phyloP scores from a whole-genome alignment of 2,113 vertebrate genomes.

The Microtus montanus region DNA sequence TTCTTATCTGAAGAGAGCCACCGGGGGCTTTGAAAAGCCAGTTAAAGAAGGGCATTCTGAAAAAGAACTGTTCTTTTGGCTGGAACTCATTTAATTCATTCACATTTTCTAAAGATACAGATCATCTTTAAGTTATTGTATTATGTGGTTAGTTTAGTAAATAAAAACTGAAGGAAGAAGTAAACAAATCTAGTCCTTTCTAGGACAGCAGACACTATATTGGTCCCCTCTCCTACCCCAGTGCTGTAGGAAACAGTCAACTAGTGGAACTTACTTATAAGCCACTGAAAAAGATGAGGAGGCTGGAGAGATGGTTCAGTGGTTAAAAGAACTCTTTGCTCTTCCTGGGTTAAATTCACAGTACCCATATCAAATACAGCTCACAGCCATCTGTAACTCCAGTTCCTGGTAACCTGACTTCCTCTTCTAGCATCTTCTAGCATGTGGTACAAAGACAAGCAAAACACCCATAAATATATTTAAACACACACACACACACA shows the following conservation, averaged over 20 bases:
- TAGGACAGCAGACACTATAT: background rate
- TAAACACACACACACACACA: background rate
- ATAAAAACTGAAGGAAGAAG: background rate
- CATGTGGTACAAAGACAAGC: background rate
- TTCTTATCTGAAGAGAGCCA: background rate
- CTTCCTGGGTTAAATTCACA: background rate
- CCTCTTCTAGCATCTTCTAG: background rate
- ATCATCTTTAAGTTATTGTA: constrained; percentile 3
- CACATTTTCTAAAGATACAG: background rate
- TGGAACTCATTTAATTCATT: background rate
- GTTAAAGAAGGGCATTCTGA: background rate
- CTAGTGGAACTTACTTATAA: constrained; percentile 9
- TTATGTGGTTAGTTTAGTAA: background rate
- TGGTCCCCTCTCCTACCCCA: background rate
- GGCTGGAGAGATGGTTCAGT: background rate
- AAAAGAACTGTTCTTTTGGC: background rate
- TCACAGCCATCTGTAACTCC: background rate
- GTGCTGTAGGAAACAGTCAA: background rate
- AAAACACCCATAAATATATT: background rate
- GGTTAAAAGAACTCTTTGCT: background rate
- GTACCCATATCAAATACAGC: background rate
- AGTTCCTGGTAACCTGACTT: background rate
- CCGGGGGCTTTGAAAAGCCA: background rate
- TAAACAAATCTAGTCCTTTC: constrained; percentile 34
- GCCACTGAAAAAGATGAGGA: background rate